Evolutionary conservation across 2,797 vertebrate species (phyloP), one percentile per base, ranked within the genome.

Genomic region (Melanotaenia maccullochi): DNA sequence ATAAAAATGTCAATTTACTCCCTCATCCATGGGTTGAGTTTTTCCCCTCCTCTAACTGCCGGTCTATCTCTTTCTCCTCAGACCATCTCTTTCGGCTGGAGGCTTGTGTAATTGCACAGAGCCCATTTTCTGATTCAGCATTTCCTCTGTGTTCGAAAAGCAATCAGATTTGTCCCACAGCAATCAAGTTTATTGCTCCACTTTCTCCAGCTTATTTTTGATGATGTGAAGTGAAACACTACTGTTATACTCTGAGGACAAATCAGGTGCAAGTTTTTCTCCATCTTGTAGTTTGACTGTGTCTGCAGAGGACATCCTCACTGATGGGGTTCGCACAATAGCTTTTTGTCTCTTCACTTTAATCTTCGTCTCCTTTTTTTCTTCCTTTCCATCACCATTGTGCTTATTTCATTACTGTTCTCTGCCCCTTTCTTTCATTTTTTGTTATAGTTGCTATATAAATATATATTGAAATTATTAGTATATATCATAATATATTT

Each of bases 61-160:
- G 52, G 51, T 79, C 66, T 67, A 65, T 68, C 42, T 80, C 62
- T 84, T 76, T 83, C 81, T 80, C 71, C 78, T 54, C 60, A 55
- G 63, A 73, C 65, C 66, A 32, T 76, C 62, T 76, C 51, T 86
- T 84, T 68, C 80, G 72, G 71, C 84, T 69, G 72, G 60, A 78
- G 71, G 83, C 60, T 36, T 1, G 49, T 44, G 67, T 78, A 79
- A 85, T 82, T 80, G 61, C 67, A 58, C 74, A 49, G 56, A 64
- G 79, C 49, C 68, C 67, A 72, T 82, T 78, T 82, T 87, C 79
- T 80, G 80, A 89, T 81, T 90, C 82, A 87, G 86, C 84, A 73
- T 79, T 84, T 86, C 78, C 65, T 35, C 76, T 5, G 28, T 44
- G 68, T 82, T 71, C 73, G 64, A 76, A 85, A 90, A 86, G 83